Conservation (phyloP, 2,888 invertebrate genomes). For the Brachypalpus laphriformis region DNA sequence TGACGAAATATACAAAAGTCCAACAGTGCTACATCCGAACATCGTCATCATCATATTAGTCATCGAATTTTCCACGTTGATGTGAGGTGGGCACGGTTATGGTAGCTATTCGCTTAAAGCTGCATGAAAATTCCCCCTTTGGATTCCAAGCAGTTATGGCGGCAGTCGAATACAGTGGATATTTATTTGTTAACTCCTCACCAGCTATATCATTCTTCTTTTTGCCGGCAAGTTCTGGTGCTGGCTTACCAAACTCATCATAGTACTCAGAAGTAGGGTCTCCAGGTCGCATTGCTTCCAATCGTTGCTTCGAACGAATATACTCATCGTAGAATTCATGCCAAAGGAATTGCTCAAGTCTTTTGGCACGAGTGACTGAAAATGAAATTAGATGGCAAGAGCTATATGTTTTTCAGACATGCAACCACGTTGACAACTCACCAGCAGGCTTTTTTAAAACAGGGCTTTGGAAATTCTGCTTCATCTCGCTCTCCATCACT, state of each 20-base stretch:
- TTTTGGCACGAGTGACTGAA: conserved; percentile 78
- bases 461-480: conserved; percentile 70
- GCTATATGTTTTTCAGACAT: no score
- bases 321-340: conserved; percentile 80
- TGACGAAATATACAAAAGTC: not conserved
- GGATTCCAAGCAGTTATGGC: conserved; percentile 80
- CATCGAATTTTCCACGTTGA: conserved; percentile 79
- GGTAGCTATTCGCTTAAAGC: conserved; percentile 77
- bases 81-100: conserved; percentile 78
- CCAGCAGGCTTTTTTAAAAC: conserved; percentile 77
- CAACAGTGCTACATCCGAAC: no score
- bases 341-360: conserved; percentile 80
- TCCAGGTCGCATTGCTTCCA: conserved; percentile 39
- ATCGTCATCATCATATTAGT: not conserved
- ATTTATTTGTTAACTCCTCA: conserved; percentile 77
- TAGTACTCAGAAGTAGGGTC: conserved; percentile 78
- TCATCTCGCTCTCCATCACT: conserved; percentile 73
- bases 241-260: conserved; percentile 77
- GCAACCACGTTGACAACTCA: no score
- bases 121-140: conserved; percentile 78
- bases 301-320: conserved; percentile 76
- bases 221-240: conserved; percentile 34
- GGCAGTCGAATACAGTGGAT: conserved; percentile 79
- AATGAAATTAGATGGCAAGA: no score
- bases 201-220: conserved; percentile 75